These are phyloP conservation scores for Sphaerophoria rueppellii DNA, from an alignment of 2,888 invertebrate species.

Conservation along the genomic window DNA sequence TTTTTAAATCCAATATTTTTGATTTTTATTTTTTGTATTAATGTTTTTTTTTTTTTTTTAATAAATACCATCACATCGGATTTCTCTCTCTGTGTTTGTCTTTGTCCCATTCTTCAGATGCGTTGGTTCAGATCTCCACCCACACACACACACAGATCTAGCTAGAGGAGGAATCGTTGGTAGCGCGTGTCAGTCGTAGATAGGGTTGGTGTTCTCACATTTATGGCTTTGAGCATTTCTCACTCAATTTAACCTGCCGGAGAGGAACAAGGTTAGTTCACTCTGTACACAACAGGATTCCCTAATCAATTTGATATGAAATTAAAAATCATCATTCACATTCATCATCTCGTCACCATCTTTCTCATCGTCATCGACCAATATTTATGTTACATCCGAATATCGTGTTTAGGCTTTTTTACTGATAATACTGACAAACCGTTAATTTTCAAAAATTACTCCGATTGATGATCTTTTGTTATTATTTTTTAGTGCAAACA, in stretches of 20 bases:
- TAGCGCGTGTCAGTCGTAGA: conserved; percentile 32
- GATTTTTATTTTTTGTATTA: conserved; percentile 30
- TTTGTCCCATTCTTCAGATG: conserved; percentile 44
- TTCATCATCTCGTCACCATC: conserved; percentile 44
- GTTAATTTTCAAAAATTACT: conserved; percentile 64
- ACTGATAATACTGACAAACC: conserved; percentile 7
- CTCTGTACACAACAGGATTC: conserved; percentile 83
- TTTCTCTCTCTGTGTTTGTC: conserved; percentile 49
- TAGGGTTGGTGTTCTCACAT: conserved; percentile 65
- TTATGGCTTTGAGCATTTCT: conserved; percentile 78
- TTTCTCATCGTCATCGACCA: conserved; percentile 50
- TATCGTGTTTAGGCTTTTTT: conserved; percentile 31
- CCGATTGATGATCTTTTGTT: conserved; percentile 34
- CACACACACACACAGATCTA: conserved; percentile 43
- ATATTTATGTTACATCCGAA: no score
- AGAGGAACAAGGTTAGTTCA: conserved; percentile 83
- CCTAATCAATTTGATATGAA: conserved; percentile 76
- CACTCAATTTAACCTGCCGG: conserved; percentile 82
- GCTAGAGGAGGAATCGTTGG: conserved; percentile 59
- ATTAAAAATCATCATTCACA: conserved; percentile 70
- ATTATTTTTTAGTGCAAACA: conserved; percentile 54
- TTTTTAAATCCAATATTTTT: conserved; percentile 62
- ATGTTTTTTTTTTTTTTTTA: conserved; percentile 70
- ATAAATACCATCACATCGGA: conserved; percentile 77
- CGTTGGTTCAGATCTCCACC: conserved; percentile 43